A percentile compares a stretch with the other conserved stretches of the same genome.
phyloP scores from a whole-genome alignment of 2,888 invertebrate genomes.

The Hydrotaea diabolus region DNA sequence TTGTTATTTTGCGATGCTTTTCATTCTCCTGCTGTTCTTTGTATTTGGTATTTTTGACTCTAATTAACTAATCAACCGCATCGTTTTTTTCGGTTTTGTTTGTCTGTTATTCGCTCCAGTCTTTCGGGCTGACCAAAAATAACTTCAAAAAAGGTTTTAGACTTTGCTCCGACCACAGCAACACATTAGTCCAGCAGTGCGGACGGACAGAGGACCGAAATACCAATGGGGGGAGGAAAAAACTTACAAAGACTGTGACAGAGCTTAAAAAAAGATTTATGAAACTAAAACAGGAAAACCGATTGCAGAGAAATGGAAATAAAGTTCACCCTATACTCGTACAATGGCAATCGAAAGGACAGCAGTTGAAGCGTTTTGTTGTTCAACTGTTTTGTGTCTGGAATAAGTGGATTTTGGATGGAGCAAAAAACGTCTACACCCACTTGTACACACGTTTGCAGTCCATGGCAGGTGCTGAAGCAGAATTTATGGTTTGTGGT shows the following conservation, averaged over 20 bases:
- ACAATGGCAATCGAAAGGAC: constrained; percentile 15
- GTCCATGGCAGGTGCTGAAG: constrained; percentile 36
- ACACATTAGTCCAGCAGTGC: background rate
- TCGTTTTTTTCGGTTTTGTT: constrained; percentile 2
- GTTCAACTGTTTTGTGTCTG: background rate
- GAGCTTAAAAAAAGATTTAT: constrained; percentile 55
- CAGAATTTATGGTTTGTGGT: constrained; percentile 58
- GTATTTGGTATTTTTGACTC: constrained; percentile 7
- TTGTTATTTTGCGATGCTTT: no score
- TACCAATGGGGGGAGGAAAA: background rate
- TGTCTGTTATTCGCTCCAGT: background rate
- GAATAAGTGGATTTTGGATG: background rate
- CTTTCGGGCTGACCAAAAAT: constrained; percentile 21
- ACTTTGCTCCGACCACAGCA: constrained; percentile 38
- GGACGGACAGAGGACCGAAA: no score
- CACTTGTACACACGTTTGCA: background rate
- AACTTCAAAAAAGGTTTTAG: constrained; percentile 46
- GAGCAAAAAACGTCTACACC: background rate
- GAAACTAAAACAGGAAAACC: constrained; percentile 29
- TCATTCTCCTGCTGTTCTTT: background rate
- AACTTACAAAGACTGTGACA: background rate
- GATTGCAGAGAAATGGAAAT: background rate
- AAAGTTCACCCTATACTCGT: background rate
- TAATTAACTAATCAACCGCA: constrained; percentile 42
- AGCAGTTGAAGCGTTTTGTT: background rate